These are phyloP conservation scores for Pteropus rufus DNA, from an alignment of 2,797 vertebrate species.

Conservation along the genomic window DNA sequence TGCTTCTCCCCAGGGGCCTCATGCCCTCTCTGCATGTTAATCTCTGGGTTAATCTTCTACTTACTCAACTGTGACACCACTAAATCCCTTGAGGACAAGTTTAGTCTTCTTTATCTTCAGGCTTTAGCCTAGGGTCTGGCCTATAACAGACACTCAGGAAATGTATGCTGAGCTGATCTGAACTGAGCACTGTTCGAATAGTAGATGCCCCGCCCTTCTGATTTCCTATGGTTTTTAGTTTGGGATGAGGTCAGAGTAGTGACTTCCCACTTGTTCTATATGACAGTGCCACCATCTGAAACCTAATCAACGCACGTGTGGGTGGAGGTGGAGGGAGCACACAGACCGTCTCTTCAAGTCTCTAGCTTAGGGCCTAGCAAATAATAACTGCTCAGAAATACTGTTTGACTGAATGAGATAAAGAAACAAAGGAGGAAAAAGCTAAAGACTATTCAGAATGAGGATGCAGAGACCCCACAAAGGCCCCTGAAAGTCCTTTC, in stretches of 20 bases:
- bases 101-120: neutral
- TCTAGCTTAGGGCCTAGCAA: neutral
- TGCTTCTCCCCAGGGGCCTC: neutral
- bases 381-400: neutral
- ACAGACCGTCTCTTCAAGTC: neutral
- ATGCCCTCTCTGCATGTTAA: neutral
- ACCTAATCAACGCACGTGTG: neutral
- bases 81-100: neutral
- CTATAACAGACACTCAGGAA: neutral
- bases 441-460: neutral
- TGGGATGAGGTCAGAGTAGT: accelerated
- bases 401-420: neutral
- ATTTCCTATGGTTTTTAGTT: neutral
- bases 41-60: neutral
- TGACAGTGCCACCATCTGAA: neutral
- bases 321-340: accelerated
- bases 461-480: neutral
- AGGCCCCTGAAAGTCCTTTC: neutral
- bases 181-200: neutral
- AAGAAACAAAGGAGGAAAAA: neutral
- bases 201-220: accelerated
- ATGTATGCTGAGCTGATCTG: neutral
- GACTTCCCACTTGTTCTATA: neutral
- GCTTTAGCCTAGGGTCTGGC: neutral
- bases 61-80: neutral